phyloP scores from a whole-genome alignment of 92 coral and sea anemone genomes.

The Ricordea florida region DNA sequence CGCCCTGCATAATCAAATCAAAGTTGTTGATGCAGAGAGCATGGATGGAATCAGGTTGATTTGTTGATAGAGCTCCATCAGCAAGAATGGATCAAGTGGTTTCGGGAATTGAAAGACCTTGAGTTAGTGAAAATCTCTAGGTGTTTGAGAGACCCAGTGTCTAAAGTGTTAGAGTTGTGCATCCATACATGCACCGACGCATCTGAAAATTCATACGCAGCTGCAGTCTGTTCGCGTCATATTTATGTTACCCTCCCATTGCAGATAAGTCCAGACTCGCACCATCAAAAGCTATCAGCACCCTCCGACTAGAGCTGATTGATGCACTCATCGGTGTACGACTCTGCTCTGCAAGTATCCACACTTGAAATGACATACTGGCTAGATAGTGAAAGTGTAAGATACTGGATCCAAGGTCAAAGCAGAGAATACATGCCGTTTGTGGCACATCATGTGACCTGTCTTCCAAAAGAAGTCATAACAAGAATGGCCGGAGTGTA shows the following conservation, averaged over 20 bases:
- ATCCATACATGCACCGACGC: constrained; percentile 62
- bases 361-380: constrained; percentile 22
- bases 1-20: constrained; percentile 22
- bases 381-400: constrained; percentile 36
- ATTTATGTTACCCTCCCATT: constrained; percentile 11
- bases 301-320: constrained; percentile 44
- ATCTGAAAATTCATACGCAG: constrained; percentile 58
- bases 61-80: constrained; percentile 4
- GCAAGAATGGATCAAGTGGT: constrained; percentile 13
- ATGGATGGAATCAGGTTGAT: constrained; percentile 25
- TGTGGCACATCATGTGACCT: constrained; percentile 49
- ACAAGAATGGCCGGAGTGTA: constrained; percentile 8
- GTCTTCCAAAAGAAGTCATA: constrained; percentile 28
- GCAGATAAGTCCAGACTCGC: constrained; percentile 66
- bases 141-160: constrained; percentile 13
- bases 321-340: constrained; percentile 38
- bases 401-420: constrained; percentile 36
- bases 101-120: constrained; percentile 3
- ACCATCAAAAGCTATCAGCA: constrained; percentile 61
- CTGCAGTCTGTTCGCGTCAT: constrained; percentile 24
- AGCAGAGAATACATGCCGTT: constrained; percentile 23
- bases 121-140: constrained; percentile 24
- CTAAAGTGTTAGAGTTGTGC: not conserved
- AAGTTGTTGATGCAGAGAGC: constrained; percentile 35
- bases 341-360: constrained; percentile 12